Evolutionary conservation across 2,888 invertebrate species (phyloP), one percentile per base, ranked within the genome.

Genomic region (Drosophila neonasuta): DNA sequence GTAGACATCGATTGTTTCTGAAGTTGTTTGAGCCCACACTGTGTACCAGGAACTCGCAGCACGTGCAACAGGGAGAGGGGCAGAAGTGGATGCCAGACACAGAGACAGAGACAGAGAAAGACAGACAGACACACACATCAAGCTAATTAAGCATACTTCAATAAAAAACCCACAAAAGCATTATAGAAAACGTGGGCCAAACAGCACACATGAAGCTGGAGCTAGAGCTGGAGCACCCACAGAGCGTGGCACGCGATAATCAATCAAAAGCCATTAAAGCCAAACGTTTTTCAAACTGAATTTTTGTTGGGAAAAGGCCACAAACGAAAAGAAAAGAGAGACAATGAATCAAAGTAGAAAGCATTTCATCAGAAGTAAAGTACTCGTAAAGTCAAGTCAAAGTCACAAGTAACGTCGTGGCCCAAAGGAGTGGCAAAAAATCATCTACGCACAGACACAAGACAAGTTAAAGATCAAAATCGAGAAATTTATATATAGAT

Each of bases 381-480:
- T 41, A 41, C 11, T 4, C 6, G 39, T 41, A 41, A 15, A 13
- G 15, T 41, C 46, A 24, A 42, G 45, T 44, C 10, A 56, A 68
- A 36, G 36, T 36, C 36, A 36, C n/a, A 36, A 36, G n/a, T 36
- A 54, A 65, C 34, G 34, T 56, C 39, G 34, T 56, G 72, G 68
- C 59, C 52, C 57, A 59, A 67, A 86, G 88, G 88, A 84, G 82
- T 88, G 88, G 81, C 86, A 77, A 82, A 81, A 62, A 62, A 86
- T 69, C 70, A 69, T 64, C 69, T 74, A 78, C 78, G 57, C 50
- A 72, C 48, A 54, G 84, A 71, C 50, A 71, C 84, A 70, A 86
- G 79, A 72, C 82, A 84, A 88, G 84, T 84, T 88, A 85, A 84
- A 84, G 88, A 88, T 88, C 84, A 84, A 86, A 68, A 86, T 86